These are phyloP conservation scores for Scaptomyza graminum DNA, from an alignment of 1,140 invertebrate genomes.

Conservation along the genomic window DNA sequence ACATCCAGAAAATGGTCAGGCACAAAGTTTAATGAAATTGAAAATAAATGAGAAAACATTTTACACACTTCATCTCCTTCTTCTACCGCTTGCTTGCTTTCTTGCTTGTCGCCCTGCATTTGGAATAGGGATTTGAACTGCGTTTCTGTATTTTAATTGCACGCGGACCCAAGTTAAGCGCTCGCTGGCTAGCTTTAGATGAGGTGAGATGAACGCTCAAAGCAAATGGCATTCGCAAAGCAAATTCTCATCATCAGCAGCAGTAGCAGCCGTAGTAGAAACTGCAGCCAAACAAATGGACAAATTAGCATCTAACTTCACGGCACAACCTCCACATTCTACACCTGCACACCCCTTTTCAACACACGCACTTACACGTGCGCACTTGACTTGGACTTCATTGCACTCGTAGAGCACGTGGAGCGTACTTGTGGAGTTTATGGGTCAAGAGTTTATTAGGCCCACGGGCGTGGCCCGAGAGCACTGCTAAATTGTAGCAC, in stretches of 20 bases:
- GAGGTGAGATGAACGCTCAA: conserved; percentile 40
- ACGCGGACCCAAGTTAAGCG: conserved; percentile 61
- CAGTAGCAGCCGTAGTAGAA: conserved; percentile 2
- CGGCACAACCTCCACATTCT: neutral
- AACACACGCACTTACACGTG: conserved; percentile 53
- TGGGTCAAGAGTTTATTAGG: conserved; percentile 81
- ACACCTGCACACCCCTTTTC: neutral
- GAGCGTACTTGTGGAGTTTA: conserved; percentile 73
- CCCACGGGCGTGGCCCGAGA: conserved; percentile 65
- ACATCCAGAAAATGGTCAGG: conserved; percentile 68
- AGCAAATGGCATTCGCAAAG: conserved; percentile 52
- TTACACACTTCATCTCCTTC: conserved; percentile 41
- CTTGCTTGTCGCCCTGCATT: neutral
- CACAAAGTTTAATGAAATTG: conserved; percentile 79
- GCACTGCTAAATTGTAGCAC: conserved; percentile 71
- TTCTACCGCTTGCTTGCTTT: no score
- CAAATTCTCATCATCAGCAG: conserved; percentile 17
- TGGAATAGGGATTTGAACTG: conserved; percentile 30
- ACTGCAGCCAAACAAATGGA: conserved; percentile 62
- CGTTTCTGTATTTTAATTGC: conserved; percentile 69
- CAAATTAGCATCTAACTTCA: conserved; percentile 71
- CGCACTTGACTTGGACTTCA: conserved; percentile 78
- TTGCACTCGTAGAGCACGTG: conserved; percentile 67
- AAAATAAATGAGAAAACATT: conserved; percentile 81
- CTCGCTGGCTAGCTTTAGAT: conserved; percentile 42